Evolutionary conservation across 1,140 invertebrate genomes (phyloP).

Genomic region (Neelides sp.): DNA sequence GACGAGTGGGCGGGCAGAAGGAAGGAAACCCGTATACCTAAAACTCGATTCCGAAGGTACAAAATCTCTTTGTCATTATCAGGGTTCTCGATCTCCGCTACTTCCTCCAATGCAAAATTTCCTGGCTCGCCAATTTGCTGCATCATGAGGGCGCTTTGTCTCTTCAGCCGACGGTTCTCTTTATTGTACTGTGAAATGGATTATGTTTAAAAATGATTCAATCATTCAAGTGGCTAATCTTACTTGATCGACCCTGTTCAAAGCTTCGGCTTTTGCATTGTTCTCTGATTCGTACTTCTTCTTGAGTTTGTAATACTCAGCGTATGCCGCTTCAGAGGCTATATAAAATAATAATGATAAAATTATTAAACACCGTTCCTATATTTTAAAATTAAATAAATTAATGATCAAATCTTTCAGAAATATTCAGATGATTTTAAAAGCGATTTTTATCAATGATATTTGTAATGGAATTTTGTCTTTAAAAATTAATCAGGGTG

Average conservation of each 20-base stretch:
- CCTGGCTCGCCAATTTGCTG: conserved; percentile 21
- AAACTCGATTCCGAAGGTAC: conserved; percentile 23
- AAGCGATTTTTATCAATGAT: conserved; percentile 2
- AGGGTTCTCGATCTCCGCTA: conserved; percentile 3
- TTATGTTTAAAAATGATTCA: conserved; percentile 2
- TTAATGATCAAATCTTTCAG: no score
- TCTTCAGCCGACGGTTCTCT: conserved; percentile 28
- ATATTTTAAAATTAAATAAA: no score
- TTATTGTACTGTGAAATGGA: conserved; percentile 26
- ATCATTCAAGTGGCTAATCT: conserved; percentile 8
- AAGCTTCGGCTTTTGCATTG: conserved; percentile 22
- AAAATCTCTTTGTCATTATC: conserved; percentile 29
- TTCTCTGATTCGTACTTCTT: conserved; percentile 28
- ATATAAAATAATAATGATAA: conserved; percentile 10
- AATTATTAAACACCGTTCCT: neutral
- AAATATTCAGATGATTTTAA: no score
- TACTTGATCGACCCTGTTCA: conserved; percentile 30
- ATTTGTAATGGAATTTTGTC: no score
- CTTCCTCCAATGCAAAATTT: conserved; percentile 9
- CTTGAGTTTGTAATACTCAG: conserved; percentile 28
- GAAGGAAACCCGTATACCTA: no score
- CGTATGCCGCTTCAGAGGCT: conserved; percentile 29
- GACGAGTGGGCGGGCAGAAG: no score
- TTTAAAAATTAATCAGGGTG: neutral
- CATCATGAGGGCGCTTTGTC: conserved; percentile 27